Conservation (phyloP, 2,888 invertebrate genomes). For the Caenorhabditis doughertyi region DNA sequence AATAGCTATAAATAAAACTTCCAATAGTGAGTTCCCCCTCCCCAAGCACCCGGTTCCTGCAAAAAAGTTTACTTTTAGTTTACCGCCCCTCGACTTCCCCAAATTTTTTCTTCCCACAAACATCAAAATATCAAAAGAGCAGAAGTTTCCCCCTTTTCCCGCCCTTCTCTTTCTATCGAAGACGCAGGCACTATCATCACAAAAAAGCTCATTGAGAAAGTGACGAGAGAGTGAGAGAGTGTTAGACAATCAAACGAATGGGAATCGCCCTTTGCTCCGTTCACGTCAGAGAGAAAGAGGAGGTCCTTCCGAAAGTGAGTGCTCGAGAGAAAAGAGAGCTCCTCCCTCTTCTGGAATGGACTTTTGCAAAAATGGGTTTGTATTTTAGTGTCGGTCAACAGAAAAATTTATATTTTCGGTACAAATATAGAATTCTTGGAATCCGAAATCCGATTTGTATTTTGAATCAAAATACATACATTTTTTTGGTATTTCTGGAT, state of each 20-base stretch:
- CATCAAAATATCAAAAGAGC: slow-evolving; percentile 30
- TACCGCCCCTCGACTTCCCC: background rate
- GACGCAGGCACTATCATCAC: slow-evolving; percentile 1
- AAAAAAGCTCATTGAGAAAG: slow-evolving; percentile 21
- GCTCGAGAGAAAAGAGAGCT: background rate
- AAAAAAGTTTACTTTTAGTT: background rate
- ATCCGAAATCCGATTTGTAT: no score
- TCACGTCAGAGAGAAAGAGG: slow-evolving; percentile 26
- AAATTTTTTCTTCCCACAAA: background rate
- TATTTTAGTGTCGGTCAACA: background rate
- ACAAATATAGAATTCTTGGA: no score
- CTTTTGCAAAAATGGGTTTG: background rate
- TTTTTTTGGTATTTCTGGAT: no score
- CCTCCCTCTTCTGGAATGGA: background rate
- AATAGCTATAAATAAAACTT: no score
- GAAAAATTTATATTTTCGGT: no score
- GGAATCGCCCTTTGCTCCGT: slow-evolving; percentile 47
- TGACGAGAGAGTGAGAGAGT: slow-evolving; percentile 16
- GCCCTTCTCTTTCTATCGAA: background rate
- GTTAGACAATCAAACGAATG: slow-evolving; percentile 7
- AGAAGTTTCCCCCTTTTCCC: no score
- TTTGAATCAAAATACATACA: no score
- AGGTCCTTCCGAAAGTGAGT: background rate
- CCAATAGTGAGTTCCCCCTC: no score
- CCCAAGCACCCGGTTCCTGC: background rate